Conservation (phyloP, 2,113 vertebrate genomes). For the Heterotilapia buettikoferi region DNA sequence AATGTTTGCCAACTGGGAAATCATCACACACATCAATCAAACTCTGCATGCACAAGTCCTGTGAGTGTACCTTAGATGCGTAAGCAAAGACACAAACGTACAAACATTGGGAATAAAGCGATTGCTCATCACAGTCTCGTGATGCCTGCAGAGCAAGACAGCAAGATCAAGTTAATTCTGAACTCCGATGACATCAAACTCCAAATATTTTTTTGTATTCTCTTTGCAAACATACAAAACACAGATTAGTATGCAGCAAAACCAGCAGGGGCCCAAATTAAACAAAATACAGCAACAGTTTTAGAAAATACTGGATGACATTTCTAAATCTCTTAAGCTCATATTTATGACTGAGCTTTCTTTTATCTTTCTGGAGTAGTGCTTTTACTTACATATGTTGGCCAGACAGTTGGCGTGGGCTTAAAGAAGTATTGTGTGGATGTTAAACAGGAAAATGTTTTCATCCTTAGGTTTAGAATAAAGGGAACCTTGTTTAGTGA, state of each 20-base stretch:
- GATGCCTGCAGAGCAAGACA: neutral
- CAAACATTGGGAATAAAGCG: constrained; percentile 18
- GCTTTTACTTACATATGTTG: neutral
- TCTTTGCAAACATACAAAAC: constrained; percentile 11
- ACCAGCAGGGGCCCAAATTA: constrained; percentile 2
- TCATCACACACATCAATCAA: constrained; percentile 48
- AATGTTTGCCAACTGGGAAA: constrained; percentile 57
- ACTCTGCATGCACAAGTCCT: neutral
- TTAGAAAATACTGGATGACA: constrained; percentile 1
- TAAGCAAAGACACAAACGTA: constrained; percentile 26
- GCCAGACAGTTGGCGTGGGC: neutral
- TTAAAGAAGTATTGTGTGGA: constrained; percentile 3
- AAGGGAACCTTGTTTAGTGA: neutral
- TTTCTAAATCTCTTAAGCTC: neutral
- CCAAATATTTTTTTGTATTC: constrained; percentile 16
- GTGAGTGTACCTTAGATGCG: constrained; percentile 4
- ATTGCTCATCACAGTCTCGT: neutral
- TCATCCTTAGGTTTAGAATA: neutral
- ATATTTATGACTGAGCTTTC: constrained; percentile 1
- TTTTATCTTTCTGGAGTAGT: neutral
- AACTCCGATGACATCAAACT: neutral
- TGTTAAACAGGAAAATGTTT: neutral
- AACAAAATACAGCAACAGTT: neutral
- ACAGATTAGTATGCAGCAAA: neutral
- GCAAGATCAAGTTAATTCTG: neutral